phyloP scores from a whole-genome alignment of 1,140 invertebrate species.

The Halesus radiatus region DNA sequence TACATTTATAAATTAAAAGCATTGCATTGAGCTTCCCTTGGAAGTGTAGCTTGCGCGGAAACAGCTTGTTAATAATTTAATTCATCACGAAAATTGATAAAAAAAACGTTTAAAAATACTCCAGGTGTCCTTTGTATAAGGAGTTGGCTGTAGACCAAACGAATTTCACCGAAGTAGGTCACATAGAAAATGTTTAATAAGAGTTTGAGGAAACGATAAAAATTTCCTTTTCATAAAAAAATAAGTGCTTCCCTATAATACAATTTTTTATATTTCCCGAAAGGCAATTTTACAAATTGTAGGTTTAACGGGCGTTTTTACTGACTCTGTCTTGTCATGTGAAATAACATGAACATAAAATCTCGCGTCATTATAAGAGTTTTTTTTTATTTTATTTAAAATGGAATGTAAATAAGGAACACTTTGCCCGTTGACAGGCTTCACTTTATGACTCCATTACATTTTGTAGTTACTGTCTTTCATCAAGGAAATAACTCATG shows the following conservation, averaged over 20 bases:
- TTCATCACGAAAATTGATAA: no score
- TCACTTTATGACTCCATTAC: conserved; percentile 13
- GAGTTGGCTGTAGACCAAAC: no score
- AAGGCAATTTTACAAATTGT: conserved; percentile 20
- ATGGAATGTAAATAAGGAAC: conserved; percentile 23
- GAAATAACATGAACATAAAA: conserved; percentile 23
- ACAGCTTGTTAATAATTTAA: no score
- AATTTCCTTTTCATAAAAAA: background rate
- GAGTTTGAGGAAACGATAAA: background rate
- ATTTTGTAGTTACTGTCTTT: background rate
- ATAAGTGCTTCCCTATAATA: no score
- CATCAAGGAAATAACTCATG: background rate
- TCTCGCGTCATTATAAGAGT: background rate
- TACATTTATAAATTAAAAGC: no score
- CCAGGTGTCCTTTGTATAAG: no score
- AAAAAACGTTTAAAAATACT: no score
- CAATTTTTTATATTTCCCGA: conserved; percentile 1
- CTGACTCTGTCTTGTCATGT: conserved; percentile 11
- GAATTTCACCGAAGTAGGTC: no score
- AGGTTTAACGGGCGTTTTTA: conserved; percentile 19
- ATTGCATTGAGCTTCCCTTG: no score
- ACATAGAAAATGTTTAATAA: no score
- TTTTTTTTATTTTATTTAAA: conserved; percentile 10
- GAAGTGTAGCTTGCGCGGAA: no score
- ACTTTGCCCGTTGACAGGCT: background rate